Percentiles rank a stretch among this genome's conserved stretches.
Evolutionary conservation across 2,113 vertebrate species (phyloP).

Genomic region (Scomber japonicus): DNA sequence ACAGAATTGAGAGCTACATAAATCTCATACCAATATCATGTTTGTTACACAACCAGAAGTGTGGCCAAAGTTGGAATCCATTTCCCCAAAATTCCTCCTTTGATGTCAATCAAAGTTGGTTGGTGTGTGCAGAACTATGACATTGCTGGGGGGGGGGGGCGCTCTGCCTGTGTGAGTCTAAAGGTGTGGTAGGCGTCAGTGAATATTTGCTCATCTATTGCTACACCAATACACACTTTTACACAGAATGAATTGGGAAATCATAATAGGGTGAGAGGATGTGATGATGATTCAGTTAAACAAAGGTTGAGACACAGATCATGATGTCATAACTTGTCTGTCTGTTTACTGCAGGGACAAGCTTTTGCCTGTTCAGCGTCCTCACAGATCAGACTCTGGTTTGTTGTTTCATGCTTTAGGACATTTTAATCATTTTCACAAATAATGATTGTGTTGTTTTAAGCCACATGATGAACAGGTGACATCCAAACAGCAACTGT

Average conservation of each 20-base stretch:
- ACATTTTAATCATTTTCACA: neutral
- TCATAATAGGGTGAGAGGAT: neutral
- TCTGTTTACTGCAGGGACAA: neutral
- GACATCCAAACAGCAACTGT: neutral
- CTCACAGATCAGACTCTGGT: neutral
- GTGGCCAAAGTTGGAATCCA: no score
- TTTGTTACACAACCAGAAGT: no score
- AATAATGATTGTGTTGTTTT: neutral
- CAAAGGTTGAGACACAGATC: neutral
- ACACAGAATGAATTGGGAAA: neutral
- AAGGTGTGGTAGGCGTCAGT: slow-evolving; percentile 11
- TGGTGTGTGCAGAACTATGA: neutral
- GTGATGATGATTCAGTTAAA: neutral
- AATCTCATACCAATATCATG: no score
- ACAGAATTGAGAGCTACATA: no score
- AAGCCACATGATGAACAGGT: neutral
- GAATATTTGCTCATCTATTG: slow-evolving; percentile 10
- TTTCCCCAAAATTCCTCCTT: no score
- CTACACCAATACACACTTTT: slow-evolving; percentile 2
- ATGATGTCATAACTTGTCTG: neutral
- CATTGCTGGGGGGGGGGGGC: slow-evolving; percentile 4
- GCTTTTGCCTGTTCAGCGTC: neutral
- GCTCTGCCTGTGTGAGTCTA: slow-evolving; percentile 10
- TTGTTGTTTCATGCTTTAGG: neutral
- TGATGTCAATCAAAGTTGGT: neutral